These are phyloP conservation scores for Halichondria panicea DNA, from an alignment of 37 sponge, comb jelly and placozoan genomes.

Conservation along the genomic window DNA sequence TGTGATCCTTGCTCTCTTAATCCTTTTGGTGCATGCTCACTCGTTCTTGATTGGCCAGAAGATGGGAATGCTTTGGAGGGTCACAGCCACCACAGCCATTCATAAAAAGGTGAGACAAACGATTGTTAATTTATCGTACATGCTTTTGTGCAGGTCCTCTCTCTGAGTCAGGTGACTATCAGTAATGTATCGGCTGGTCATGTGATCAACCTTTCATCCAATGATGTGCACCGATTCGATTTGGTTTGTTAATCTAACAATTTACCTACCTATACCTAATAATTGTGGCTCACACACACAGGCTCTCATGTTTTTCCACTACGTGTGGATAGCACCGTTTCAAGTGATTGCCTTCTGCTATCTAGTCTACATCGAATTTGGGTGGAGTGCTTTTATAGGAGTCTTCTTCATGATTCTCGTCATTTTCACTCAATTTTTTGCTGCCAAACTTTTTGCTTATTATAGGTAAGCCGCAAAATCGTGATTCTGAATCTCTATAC, in stretches of 20 bases:
- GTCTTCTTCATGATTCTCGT: slow-evolving; percentile 33
- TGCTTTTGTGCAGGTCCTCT: slow-evolving; percentile 29
- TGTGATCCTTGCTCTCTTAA: slow-evolving; percentile 5
- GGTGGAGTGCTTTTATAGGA: slow-evolving; percentile 52
- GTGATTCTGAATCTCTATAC: too few species aligned
- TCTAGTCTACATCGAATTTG: slow-evolving; percentile 46
- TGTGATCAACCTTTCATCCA: slow-evolving; percentile 74
- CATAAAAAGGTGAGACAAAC: slow-evolving; percentile 57
- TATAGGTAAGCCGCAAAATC: slow-evolving; percentile 52
- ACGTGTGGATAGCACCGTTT: slow-evolving; percentile 48
- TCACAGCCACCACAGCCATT: slow-evolving; percentile 52
- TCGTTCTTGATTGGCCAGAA: slow-evolving; percentile 33
- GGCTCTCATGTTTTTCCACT: slow-evolving; percentile 40
- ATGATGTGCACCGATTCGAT: slow-evolving; percentile 86
- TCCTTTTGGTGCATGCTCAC: slow-evolving; percentile 35
- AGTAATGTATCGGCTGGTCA: slow-evolving; percentile 61
- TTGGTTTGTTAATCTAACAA: slow-evolving; percentile 18
- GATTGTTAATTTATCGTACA: too few species aligned
- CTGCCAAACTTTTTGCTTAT: slow-evolving; percentile 39
- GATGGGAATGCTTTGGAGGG: slow-evolving; percentile 46
- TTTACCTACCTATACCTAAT: too few species aligned
- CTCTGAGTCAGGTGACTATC: slow-evolving; percentile 54
- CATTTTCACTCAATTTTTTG: slow-evolving; percentile 28
- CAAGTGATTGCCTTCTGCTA: slow-evolving; percentile 48
- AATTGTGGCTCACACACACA: too few species aligned